These are phyloP conservation scores for Thamnophis elegans DNA, from an alignment of 2,797 vertebrate genomes.

Conservation along the genomic window DNA sequence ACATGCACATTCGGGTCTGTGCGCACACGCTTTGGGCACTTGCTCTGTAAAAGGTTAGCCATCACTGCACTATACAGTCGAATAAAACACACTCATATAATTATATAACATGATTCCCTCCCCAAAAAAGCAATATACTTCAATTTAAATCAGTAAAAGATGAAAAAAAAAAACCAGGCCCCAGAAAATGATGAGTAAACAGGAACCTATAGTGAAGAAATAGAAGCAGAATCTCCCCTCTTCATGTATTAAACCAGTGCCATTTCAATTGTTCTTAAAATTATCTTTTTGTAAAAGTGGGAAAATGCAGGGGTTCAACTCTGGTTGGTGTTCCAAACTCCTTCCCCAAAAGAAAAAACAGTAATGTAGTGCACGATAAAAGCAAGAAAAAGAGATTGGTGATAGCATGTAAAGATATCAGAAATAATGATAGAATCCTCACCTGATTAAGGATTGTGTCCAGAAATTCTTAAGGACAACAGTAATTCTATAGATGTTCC, in stretches of 20 bases:
- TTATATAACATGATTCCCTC: background rate
- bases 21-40: no score
- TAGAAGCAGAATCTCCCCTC: background rate
- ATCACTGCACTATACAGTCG: background rate
- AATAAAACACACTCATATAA: background rate
- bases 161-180: background rate
- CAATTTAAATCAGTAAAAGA: background rate
- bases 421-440: background rate
- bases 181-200: background rate
- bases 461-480: background rate
- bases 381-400: background rate
- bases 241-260: background rate
- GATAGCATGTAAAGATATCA: background rate
- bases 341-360: background rate
- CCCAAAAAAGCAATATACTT: background rate
- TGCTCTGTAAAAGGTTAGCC: no score
- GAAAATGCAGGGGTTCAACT: background rate
- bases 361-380: background rate
- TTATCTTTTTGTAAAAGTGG: background rate
- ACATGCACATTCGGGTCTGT: no score
- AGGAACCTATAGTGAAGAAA: background rate
- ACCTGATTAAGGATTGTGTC: background rate
- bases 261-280: background rate
- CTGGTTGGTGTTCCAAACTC: background rate
- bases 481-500: background rate